Base-by-base conservation (phyloP, 1,140 invertebrate genomes). In the Lepidurus arcticus region DNA sequence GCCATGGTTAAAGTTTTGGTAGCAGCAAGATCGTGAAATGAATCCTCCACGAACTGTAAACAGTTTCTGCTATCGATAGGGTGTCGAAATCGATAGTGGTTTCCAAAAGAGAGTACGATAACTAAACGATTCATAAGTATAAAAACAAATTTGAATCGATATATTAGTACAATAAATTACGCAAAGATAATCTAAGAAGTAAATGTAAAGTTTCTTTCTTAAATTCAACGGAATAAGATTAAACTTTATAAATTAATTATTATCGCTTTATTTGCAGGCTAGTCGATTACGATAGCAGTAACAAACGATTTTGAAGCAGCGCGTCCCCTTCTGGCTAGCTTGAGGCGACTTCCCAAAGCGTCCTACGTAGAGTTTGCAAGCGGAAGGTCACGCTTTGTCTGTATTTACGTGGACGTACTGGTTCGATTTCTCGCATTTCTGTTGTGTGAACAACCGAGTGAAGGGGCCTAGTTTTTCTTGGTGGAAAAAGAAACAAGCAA, bases 1-100 rank as follows among this genome's bases (percentile, higher is more conserved):
- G 78, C 73, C 78, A 78, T 78, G 43, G 43, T 76, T 34, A 44
- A n/a, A 65, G 1, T 65, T 11, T 65, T 16, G 53, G 16, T 16
- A 7, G 6, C 21, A 21, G 13, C 16, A 9, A 11, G 53, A 21
- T 21, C 21, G 16, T 9, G 8, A 16, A 16, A 65, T 47, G 45
- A n/a, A 7, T 16, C 53, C 1, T 13, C 8, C 16, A 65, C 7
- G 13, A 21, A 65, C 53, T 21, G 13, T 65, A 65, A 65, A 65
- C 53, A 65, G 21, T 9, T 7, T 7, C 16, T 65, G 6, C 1
- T 65, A 16, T 65, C 53, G 53, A 65, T 65, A 65, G 34, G 3
- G 34, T 34, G 34, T 4, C 34, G 3, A 34, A 34, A 34, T 34
- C 34, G 34, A 34, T 34, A 34, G 34, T 34, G 34, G 34, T 34